Conservation (phyloP, 2,888 invertebrate genomes). For the Autographa pulchrina region DNA sequence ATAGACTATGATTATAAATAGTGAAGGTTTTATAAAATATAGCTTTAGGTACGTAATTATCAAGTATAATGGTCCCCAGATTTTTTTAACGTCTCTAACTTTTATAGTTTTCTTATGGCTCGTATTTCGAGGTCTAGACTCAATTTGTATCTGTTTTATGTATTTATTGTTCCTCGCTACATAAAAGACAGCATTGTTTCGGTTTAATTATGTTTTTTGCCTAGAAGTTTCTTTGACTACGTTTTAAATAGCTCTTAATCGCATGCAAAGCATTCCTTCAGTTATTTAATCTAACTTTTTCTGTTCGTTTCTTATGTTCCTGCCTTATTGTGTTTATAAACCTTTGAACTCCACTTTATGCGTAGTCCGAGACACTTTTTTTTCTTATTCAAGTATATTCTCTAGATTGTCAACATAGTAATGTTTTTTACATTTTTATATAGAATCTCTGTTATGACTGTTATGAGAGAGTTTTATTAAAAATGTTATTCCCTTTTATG, state of each 20-base stretch:
- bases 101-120: conserved; percentile 41
- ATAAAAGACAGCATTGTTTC: neutral
- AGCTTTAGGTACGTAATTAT: neutral
- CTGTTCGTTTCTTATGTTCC: neutral
- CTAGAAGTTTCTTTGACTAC: neutral
- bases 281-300: conserved; percentile 2
- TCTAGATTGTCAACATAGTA: conserved; percentile 14
- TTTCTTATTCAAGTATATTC: conserved; percentile 12
- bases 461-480: conserved; percentile 46
- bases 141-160: conserved; percentile 19
- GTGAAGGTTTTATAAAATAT: neutral
- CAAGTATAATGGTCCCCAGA: conserved; percentile 24
- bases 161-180: neutral
- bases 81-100: conserved; percentile 32
- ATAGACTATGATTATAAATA: conserved; percentile 2
- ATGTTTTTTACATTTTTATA: conserved; percentile 32
- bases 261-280: neutral
- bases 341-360: neutral
- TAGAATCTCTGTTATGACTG: conserved; percentile 22
- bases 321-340: neutral
- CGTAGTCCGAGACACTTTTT: conserved; percentile 2
- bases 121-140: conserved; percentile 39
- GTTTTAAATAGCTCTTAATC: neutral
- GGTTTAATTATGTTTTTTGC: neutral
- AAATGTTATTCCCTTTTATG: conserved; percentile 42